A percentile compares a stretch with the other conserved stretches of the same genome.
phyloP scores from a whole-genome alignment of 2,113 vertebrate genomes.

The Lophochroa leadbeateri region DNA sequence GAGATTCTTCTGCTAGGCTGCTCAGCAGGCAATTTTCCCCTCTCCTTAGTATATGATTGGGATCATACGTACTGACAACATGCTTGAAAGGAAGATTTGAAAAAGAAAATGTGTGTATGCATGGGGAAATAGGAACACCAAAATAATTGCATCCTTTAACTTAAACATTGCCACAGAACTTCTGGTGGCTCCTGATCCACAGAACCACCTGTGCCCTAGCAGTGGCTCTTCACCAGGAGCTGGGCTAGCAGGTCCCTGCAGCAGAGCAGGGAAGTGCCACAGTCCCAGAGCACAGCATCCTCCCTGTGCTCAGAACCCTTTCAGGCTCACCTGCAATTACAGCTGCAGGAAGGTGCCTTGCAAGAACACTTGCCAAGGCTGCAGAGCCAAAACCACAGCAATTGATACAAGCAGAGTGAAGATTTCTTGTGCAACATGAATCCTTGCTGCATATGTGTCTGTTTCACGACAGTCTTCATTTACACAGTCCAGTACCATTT shows the following conservation, averaged over 20 bases:
- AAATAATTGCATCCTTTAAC: neutral
- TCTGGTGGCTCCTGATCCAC: neutral
- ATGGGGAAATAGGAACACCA: neutral
- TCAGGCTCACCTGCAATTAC: neutral
- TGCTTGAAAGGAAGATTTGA: neutral
- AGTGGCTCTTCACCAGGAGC: neutral
- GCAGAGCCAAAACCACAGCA: neutral
- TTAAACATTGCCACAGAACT: neutral
- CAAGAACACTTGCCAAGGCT: neutral
- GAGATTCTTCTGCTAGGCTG: neutral
- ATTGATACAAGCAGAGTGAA: rapidly evolving
- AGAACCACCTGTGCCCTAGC: neutral
- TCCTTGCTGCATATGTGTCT: neutral
- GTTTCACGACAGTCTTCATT: neutral
- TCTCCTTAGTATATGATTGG: neutral
- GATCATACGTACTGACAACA: neutral
- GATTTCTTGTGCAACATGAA: neutral
- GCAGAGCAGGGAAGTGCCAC: neutral
- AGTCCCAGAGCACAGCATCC: neutral
- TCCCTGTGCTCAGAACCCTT: neutral
- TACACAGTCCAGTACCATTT: neutral
- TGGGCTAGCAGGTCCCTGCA: neutral
- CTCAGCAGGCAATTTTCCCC: neutral
- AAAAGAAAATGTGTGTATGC: rapidly evolving
- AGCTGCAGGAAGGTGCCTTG: neutral